phyloP scores from a whole-genome alignment of 1,140 invertebrate species.

The Lepidurus apus region DNA sequence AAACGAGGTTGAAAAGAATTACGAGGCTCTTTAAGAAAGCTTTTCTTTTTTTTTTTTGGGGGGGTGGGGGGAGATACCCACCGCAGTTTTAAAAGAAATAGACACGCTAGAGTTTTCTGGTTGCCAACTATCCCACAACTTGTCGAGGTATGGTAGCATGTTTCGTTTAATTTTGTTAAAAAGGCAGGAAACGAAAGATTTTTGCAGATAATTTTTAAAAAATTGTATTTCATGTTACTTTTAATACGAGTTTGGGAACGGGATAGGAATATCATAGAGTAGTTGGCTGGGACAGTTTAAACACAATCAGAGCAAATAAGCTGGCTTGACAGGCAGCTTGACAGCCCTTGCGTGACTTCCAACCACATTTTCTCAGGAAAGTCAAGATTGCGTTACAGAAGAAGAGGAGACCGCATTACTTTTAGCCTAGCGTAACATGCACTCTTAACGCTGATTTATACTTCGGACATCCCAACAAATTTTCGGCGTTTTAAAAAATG shows the following conservation, averaged over 20 bases:
- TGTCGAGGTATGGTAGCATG: no score
- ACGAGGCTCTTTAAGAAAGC: background rate
- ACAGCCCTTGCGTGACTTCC: slow-evolving; percentile 10
- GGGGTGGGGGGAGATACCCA: no score
- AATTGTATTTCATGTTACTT: no score
- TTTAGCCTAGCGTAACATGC: background rate
- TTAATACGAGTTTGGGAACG: background rate
- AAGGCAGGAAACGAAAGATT: no score
- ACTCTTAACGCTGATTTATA: no score
- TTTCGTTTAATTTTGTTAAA: no score
- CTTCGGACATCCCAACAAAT: no score
- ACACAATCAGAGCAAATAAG: slow-evolving; percentile 15
- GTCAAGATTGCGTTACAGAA: background rate
- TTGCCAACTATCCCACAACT: no score
- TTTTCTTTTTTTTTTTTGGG: no score
- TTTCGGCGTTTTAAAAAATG: background rate
- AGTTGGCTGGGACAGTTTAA: background rate
- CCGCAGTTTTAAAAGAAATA: no score
- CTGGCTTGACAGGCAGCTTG: slow-evolving; percentile 7
- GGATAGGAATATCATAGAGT: background rate
- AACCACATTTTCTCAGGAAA: slow-evolving; percentile 8
- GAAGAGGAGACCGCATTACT: background rate
- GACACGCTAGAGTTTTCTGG: no score
- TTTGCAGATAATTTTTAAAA: no score
- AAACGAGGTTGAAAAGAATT: slow-evolving; percentile 10